Evolutionary conservation across 2,797 vertebrate genomes (phyloP).

Genomic region (Fundulus diaphanus): DNA sequence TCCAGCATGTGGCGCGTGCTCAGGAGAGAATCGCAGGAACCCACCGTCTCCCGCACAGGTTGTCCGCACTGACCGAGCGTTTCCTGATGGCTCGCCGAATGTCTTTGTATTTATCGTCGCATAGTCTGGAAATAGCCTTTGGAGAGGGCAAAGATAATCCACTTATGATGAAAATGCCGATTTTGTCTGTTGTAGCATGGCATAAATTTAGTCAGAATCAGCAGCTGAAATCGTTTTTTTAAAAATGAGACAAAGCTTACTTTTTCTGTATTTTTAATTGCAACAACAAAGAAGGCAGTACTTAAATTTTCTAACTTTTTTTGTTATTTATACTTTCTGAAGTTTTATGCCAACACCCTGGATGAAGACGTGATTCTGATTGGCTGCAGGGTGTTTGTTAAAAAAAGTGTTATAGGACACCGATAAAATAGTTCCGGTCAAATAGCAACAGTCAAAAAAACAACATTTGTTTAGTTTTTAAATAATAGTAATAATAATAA

Average conservation of each 20-base stretch:
- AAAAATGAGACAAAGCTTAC: background rate
- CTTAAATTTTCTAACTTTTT: background rate
- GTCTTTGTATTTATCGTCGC: constrained; percentile 94
- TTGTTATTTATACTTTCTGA: background rate
- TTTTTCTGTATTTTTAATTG: background rate
- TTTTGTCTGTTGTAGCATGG: background rate
- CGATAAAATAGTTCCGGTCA: too few species aligned
- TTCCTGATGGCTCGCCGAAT: constrained; percentile 87
- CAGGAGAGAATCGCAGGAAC: constrained; percentile 95
- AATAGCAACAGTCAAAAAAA: too few species aligned
- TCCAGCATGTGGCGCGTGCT: constrained; percentile 49
- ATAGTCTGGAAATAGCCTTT: constrained; percentile 94
- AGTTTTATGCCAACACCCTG: too few species aligned
- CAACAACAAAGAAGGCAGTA: background rate
- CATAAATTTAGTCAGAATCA: background rate
- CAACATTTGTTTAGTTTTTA: too few species aligned
- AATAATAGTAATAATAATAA: too few species aligned
- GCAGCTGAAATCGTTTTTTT: background rate
- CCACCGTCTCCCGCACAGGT: constrained; percentile 90
- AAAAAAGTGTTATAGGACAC: too few species aligned
- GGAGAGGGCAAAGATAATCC: constrained; percentile 5
- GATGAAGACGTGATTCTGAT: too few species aligned
- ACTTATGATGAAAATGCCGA: background rate
- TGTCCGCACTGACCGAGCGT: constrained; percentile 92
- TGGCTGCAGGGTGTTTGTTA: too few species aligned